phyloP scores from a whole-genome alignment of 1,140 invertebrate species.

The Adelges cooleyi region DNA sequence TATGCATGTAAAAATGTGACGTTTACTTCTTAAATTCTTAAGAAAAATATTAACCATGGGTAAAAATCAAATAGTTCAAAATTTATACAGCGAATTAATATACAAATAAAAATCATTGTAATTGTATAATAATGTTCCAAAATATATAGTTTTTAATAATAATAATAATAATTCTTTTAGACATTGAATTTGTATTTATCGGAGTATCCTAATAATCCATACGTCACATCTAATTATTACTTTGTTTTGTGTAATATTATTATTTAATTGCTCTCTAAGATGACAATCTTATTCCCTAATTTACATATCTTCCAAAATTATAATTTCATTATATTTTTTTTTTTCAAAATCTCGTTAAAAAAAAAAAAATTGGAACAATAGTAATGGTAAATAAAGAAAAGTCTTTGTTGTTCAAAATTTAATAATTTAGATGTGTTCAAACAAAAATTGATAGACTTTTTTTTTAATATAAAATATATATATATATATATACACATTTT shows the following conservation, averaged over 20 bases:
- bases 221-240: too few relatives aligned
- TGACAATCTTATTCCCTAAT: slow-evolving; percentile 13
- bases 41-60: neutral
- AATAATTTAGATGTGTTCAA: slow-evolving; percentile 29
- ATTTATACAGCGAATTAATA: neutral
- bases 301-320: slow-evolving; percentile 19
- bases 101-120: too few relatives aligned
- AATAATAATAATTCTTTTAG: too few relatives aligned
- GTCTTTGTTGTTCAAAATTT: slow-evolving; percentile 5
- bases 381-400: neutral
- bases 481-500: slow-evolving; percentile 3
- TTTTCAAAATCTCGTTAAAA: neutral
- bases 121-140: too few relatives aligned
- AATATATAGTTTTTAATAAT: neutral
- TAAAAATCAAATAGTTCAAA: neutral
- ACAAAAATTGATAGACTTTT: slow-evolving; percentile 25
- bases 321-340: neutral
- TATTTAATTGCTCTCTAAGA: slow-evolving; percentile 23
- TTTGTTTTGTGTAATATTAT: neutral
- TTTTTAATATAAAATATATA: neutral
- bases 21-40: neutral
- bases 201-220: too few relatives aligned
- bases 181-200: too few relatives aligned
- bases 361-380: neutral
- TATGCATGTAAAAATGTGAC: neutral